These are phyloP conservation scores for Prenolepis imparis DNA, from an alignment of 2,888 invertebrate species.

Conservation along the genomic window DNA sequence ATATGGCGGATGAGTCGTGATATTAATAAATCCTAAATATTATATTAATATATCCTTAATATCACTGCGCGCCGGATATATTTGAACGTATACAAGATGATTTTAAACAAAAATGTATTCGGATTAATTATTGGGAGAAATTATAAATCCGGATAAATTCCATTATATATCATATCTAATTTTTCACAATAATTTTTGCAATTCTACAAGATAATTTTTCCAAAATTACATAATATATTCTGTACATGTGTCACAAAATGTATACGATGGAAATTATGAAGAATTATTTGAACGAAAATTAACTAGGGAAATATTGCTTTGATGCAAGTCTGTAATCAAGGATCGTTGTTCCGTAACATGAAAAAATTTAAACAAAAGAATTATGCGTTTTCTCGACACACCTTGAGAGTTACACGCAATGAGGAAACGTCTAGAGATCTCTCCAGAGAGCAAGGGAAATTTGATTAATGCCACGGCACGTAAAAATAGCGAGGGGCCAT, in stretches of 20 bases:
- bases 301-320: neutral
- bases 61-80: neutral
- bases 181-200: neutral
- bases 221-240: neutral
- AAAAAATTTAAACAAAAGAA: neutral
- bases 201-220: neutral
- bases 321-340: neutral
- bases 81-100: slow-evolving; percentile 17
- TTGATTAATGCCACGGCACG: slow-evolving; percentile 81
- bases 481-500: slow-evolving; percentile 78
- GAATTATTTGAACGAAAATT: neutral
- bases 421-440: slow-evolving; percentile 53
- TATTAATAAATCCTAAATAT: slow-evolving; percentile 23
- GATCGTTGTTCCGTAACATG: slow-evolving; percentile 30
- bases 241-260: neutral
- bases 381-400: neutral
- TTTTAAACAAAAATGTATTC: slow-evolving; percentile 7
- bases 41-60: slow-evolving; percentile 17
- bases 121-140: neutral
- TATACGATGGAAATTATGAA: neutral
- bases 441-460: slow-evolving; percentile 58
- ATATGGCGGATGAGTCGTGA: neutral
- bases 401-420: slow-evolving; percentile 35
- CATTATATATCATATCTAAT: neutral
- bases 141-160: neutral